These are phyloP conservation scores for Umimayanthus chanpuru DNA, from an alignment of 92 coral and sea anemone genomes.

Conservation along the genomic window DNA sequence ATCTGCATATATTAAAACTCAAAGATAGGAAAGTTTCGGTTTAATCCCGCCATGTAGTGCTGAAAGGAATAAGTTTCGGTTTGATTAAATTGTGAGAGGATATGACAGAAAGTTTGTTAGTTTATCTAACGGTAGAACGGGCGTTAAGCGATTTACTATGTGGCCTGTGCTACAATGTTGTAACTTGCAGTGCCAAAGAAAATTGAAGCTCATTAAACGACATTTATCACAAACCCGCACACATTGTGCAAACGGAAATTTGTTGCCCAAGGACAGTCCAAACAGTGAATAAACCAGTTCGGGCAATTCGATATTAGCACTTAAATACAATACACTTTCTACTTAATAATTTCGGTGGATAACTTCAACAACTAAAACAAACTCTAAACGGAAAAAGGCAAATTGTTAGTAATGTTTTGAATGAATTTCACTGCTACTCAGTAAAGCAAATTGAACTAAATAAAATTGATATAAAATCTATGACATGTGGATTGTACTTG, in stretches of 20 bases:
- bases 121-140: slow-evolving; percentile 49
- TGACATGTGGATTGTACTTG: slow-evolving; percentile 43
- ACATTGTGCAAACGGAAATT: slow-evolving; percentile 87
- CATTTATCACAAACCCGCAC: slow-evolving; percentile 82
- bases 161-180: slow-evolving; percentile 67
- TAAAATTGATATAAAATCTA: slow-evolving; percentile 22
- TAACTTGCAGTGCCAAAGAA: slow-evolving; percentile 65
- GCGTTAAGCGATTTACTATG: slow-evolving; percentile 80
- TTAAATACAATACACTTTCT: slow-evolving; percentile 33
- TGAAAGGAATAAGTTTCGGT: slow-evolving; percentile 80
- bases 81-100: slow-evolving; percentile 59
- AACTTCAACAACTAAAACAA: slow-evolving; percentile 37
- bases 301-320: slow-evolving; percentile 35
- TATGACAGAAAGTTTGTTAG: slow-evolving; percentile 54
- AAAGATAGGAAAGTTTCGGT: slow-evolving; percentile 53
- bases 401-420: slow-evolving; percentile 32
- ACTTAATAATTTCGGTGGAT: slow-evolving; percentile 30
- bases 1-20: slow-evolving; percentile 79
- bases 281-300: slow-evolving; percentile 31
- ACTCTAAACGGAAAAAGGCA: slow-evolving; percentile 20
- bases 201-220: slow-evolving; percentile 85
- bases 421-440: slow-evolving; percentile 38
- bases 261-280: slow-evolving; percentile 60
- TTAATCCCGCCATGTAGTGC: slow-evolving; percentile 39
- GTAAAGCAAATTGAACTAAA: slow-evolving; percentile 32